These are phyloP conservation scores for Athene noctua DNA, from an alignment of 2,113 vertebrate genomes.

Conservation along the genomic window DNA sequence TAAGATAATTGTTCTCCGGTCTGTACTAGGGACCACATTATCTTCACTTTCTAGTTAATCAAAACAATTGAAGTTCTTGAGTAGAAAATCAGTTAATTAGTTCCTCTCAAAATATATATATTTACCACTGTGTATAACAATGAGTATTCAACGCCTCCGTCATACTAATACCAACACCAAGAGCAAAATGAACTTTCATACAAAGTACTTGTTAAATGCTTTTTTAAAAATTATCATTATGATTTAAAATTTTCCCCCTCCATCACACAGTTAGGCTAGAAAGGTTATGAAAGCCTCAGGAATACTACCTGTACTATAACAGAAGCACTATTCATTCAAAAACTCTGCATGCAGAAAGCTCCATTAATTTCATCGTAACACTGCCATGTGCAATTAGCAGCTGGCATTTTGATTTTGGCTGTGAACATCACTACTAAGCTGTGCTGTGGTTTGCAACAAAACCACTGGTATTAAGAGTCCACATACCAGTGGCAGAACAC, in stretches of 20 bases:
- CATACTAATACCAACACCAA: neutral
- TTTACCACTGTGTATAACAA: neutral
- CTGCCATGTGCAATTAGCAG: neutral
- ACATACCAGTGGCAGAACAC: too few relatives aligned
- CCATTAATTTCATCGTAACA: neutral
- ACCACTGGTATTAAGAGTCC: neutral
- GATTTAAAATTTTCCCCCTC: neutral
- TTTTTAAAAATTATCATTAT: neutral
- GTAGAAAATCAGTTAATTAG: neutral
- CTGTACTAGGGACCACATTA: neutral
- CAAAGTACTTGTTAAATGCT: neutral
- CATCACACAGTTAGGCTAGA: neutral
- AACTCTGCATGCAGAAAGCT: neutral
- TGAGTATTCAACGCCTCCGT: neutral
- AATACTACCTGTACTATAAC: neutral
- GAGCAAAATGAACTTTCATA: neutral
- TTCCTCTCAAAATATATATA: neutral
- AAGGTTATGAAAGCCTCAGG: neutral
- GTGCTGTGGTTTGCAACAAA: neutral
- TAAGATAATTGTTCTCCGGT: neutral
- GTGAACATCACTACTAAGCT: neutral
- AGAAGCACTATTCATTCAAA: neutral
- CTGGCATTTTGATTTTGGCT: neutral
- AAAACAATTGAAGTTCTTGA: neutral
- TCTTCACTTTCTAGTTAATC: conserved; percentile 24